Evolutionary conservation across 2,113 vertebrate species (phyloP).

Genomic region (Aleadryas rufinucha): DNA sequence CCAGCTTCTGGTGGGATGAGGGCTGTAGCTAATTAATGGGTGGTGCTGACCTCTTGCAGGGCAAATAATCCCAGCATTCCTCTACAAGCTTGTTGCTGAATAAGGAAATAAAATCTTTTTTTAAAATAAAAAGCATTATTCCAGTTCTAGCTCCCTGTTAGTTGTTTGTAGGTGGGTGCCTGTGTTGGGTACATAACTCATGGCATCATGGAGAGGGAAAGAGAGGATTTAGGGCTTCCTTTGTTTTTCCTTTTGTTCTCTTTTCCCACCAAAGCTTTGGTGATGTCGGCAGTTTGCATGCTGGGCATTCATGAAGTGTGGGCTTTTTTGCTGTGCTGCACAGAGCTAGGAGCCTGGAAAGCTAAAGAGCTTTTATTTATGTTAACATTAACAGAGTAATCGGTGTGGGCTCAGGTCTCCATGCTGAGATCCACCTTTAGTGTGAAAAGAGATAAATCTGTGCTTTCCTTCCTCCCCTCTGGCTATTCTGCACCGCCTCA

Average conservation of each 20-base stretch:
- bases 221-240: not conserved
- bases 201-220: not conserved
- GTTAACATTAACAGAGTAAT: not conserved
- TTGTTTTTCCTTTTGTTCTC: not conserved
- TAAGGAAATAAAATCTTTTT: not conserved
- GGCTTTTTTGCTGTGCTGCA: not conserved
- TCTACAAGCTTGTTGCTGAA: not conserved
- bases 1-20: not conserved
- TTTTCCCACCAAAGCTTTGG: not conserved
- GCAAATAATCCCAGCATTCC: not conserved
- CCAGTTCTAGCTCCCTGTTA: not conserved
- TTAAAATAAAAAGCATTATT: not conserved
- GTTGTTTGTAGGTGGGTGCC: not conserved
- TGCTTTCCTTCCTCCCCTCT: not conserved
- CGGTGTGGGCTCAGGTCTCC: not conserved
- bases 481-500: not conserved
- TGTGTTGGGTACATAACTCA: not conserved
- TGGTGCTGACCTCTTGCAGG: not conserved
- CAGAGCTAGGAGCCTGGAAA: not conserved
- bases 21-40: not conserved
- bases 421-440: not conserved
- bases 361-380: not conserved
- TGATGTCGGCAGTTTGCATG: not conserved
- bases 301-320: accelerated
- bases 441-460: not conserved